Evolutionary conservation across 1,140 invertebrate species (phyloP), one percentile per base, ranked within the genome.

Genomic region (Wasmannia auropunctata): DNA sequence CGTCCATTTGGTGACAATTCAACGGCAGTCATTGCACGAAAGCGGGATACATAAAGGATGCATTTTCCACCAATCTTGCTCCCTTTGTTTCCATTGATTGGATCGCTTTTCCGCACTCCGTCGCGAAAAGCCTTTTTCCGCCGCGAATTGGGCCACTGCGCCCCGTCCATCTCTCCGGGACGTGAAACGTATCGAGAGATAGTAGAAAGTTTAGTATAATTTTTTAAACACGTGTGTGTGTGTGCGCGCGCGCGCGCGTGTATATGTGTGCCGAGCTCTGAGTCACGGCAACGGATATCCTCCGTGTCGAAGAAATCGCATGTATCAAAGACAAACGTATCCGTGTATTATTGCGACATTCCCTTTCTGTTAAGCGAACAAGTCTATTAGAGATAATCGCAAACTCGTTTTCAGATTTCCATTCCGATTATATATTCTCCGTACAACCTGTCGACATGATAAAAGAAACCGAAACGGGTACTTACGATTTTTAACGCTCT

Each of bases 71-170:
- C 58, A 37, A 62, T 65, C 76, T 87, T 69, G 76, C 63, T 65
- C 19, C 76, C 87, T 88, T 88, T 88, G 80, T 88, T 65, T 69
- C 16, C 80, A 34, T 67, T 88, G 86, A 88, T 88, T 88, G 72
- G 65, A 74, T 60, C 58, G 63, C 70, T 85, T 69, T 85, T 88
- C 72, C 37, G 54, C 65, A 11, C 70, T 54, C 25, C n/a, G 11
- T 34, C 25, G 49, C 46, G 56, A 85, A 85, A 88, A 70, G 34
- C 40, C 19, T 69, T 49, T 62, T 67, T 37, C 8, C 49, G 19
- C 10, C 10, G 11, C 16, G 28, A 87, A 83, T 84, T 56, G 40
- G 77, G 28, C 43, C 70, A 77, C 0, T 22, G 51, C 14, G 60
- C 2, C 49, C 14, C 25, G 40, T 87, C 49, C 51, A 43, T 83